These are phyloP conservation scores for Dendroctonus ponderosae DNA, from an alignment of 1,140 invertebrate species.

Conservation along the genomic window DNA sequence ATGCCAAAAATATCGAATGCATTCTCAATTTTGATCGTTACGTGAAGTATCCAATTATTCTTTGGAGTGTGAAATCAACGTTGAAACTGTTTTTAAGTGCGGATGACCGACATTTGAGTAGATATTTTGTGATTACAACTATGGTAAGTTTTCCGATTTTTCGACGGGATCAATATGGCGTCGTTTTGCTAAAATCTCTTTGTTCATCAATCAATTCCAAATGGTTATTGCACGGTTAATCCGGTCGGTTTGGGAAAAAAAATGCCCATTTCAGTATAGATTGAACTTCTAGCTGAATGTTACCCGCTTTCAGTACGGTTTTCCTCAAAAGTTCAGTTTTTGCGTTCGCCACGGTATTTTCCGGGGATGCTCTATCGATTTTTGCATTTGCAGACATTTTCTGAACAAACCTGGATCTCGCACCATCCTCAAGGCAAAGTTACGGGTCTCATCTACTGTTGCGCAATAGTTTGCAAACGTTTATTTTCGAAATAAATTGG, in stretches of 20 bases:
- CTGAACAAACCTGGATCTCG: background rate
- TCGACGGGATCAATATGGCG: conserved; percentile 59
- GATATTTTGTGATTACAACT: conserved; percentile 61
- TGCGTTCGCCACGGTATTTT: background rate
- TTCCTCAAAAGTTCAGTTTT: no score
- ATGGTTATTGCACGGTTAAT: no score
- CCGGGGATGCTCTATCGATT: conserved; percentile 19
- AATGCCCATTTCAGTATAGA: no score
- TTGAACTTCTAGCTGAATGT: no score
- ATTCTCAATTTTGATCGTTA: conserved; percentile 54
- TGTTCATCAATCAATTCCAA: conserved; percentile 44
- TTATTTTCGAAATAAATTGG: background rate
- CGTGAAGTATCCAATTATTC: conserved; percentile 57
- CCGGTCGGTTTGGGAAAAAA: no score
- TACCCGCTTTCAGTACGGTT: no score
- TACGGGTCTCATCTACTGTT: background rate
- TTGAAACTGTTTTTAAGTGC: conserved; percentile 51
- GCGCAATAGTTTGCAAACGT: conserved; percentile 9
- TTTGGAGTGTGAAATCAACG: conserved; percentile 48
- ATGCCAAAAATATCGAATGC: conserved; percentile 56
- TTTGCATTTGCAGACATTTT: background rate
- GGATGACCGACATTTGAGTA: conserved; percentile 55
- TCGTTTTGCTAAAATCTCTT: conserved; percentile 51
- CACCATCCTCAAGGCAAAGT: no score
- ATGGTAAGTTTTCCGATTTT: conserved; percentile 57